Conservation (phyloP, 1,140 invertebrate genomes). For the Drosophila chauvacae region DNA sequence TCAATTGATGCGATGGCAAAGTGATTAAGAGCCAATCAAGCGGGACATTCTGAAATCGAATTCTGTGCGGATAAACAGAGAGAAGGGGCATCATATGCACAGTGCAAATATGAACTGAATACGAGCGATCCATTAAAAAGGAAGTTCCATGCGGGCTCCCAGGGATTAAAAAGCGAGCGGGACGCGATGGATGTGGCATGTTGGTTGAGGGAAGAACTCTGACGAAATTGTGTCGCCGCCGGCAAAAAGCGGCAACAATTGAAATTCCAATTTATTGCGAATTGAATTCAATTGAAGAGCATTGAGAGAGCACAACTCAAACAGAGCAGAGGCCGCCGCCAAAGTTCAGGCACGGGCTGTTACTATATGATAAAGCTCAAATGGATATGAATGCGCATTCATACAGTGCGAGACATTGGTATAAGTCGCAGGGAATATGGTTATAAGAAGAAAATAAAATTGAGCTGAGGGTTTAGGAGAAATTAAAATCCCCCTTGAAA, state of each 20-base stretch:
- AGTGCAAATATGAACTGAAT: conserved; percentile 44
- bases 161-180: conserved; percentile 11
- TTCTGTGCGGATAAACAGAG: conserved; percentile 22
- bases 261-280: conserved; percentile 79
- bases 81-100: conserved; percentile 18
- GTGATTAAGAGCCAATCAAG: conserved; percentile 49
- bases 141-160: conserved; percentile 66
- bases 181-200: not conserved
- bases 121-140: conserved; percentile 60
- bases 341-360: conserved; percentile 58
- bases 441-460: not conserved
- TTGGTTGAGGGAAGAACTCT: not conserved
- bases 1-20: conserved; percentile 39
- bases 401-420: not conserved
- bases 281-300: conserved; percentile 82
- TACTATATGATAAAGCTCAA: conserved; percentile 43
- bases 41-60: conserved; percentile 30
- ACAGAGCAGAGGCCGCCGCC: conserved; percentile 46
- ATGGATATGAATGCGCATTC: conserved; percentile 10
- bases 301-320: conserved; percentile 72
- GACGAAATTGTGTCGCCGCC: conserved; percentile 65
- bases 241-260: conserved; percentile 59
- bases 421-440: not conserved
- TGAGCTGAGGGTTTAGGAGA: no score
- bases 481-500: not conserved